phyloP scores from a whole-genome alignment of 2,113 vertebrate species.

The Oncorhynchus tshawytscha region DNA sequence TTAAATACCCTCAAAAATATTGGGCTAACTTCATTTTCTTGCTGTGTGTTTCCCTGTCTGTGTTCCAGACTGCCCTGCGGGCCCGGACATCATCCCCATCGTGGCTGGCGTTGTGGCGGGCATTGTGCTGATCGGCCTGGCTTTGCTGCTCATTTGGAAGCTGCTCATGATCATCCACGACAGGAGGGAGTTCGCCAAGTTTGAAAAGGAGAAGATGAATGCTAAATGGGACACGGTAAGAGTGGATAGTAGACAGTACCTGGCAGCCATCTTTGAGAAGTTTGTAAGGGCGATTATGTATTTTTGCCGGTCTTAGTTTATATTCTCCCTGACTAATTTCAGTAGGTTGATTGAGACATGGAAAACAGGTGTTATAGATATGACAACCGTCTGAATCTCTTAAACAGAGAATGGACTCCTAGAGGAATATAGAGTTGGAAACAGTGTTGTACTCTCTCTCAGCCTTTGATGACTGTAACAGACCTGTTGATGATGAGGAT shows the following conservation, averaged over 20 bases:
- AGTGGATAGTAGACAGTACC: background rate
- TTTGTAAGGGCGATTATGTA: background rate
- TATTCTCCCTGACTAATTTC: no score
- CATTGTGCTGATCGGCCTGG: conserved; percentile 96
- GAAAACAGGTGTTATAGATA: conserved; percentile 46
- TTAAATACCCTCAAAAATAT: no score
- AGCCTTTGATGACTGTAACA: conserved; percentile 21
- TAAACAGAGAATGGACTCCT: conserved; percentile 6
- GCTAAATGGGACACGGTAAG: conserved; percentile 99
- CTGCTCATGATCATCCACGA: conserved; percentile 98
- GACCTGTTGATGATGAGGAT: background rate
- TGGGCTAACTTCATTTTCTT: background rate
- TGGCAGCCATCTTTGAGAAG: background rate
- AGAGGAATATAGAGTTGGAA: background rate
- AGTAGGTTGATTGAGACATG: conserved; percentile 26
- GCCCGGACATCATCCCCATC: conserved; percentile 96
- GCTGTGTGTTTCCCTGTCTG: background rate
- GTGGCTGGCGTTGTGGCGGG: conserved; percentile 95
- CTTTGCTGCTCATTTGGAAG: conserved; percentile 96
- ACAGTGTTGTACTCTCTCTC: conserved; percentile 25
- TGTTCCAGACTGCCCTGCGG: conserved; percentile 87
- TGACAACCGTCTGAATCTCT: background rate
- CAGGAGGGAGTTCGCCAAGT: conserved; percentile 97
- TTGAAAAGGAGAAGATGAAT: conserved; percentile 99
- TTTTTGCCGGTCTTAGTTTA: no score